Evolutionary conservation across 2,797 vertebrate species (phyloP).

Genomic region (Hyperoplus immaculatus): DNA sequence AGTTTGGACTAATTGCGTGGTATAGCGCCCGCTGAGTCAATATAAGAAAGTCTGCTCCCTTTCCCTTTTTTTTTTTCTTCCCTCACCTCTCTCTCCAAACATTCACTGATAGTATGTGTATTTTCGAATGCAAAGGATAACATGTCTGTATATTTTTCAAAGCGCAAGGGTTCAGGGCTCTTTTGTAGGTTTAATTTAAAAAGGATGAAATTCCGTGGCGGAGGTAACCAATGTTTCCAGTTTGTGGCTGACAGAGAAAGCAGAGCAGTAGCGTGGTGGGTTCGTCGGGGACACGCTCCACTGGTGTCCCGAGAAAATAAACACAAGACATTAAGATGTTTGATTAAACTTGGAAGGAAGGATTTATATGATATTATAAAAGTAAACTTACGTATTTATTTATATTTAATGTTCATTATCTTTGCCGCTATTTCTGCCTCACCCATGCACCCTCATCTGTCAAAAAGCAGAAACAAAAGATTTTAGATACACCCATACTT

Average conservation of each 20-base stretch:
- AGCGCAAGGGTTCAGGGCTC: conserved; percentile 66
- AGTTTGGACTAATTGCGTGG: conserved; percentile 80
- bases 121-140: conserved; percentile 83
- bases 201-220: conserved; percentile 73
- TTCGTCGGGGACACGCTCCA: conserved; percentile 53
- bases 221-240: conserved; percentile 72
- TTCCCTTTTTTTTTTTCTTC: conserved; percentile 50
- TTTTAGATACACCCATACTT: neutral
- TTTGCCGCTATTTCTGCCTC: conserved; percentile 18
- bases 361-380: conserved; percentile 57
- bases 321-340: conserved; percentile 67
- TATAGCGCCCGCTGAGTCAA: conserved; percentile 67
- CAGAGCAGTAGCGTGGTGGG: conserved; percentile 58
- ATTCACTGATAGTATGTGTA: conserved; percentile 82
- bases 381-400: conserved; percentile 62
- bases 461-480: conserved; percentile 5
- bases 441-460: neutral
- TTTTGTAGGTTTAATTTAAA: conserved; percentile 77
- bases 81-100: conserved; percentile 79
- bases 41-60: conserved; percentile 78
- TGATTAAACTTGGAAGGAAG: conserved; percentile 65
- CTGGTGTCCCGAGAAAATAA: conserved; percentile 67
- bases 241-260: conserved; percentile 66
- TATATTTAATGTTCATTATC: conserved; percentile 26
- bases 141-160: conserved; percentile 85